Evolutionary conservation across 2,113 vertebrate genomes (phyloP), one percentile per base, ranked within the genome.

Genomic region (Tachuris rubrigastra): DNA sequence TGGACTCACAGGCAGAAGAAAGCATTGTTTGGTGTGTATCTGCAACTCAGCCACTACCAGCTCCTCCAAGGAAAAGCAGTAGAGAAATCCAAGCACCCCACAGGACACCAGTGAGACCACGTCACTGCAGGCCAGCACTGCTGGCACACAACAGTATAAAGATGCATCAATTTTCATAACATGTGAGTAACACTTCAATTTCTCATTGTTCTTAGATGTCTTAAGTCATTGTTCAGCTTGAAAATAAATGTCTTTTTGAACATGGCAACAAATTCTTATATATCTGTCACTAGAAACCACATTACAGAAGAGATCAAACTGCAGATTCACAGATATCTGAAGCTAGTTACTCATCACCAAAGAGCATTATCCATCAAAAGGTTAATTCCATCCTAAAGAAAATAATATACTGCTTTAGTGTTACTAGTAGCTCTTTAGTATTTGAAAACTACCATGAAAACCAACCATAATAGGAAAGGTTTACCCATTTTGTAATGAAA

Each of bases 181-280:
- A 30, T 0, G 0, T 1, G 0, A 58, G 21, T 8, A 78, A 52
- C 21, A 59, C 50, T 89, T 72, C 17, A 17, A 16, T 58, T 33
- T 66, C 56, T 59, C n/a, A 5, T 23, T n/a, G 55, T 49, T 60
- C 68, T 58, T 20, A 41, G 5, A 68, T 20, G 14, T 24, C 60
- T 91, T 81, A 50, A 83, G 65, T 44, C 28, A 82, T 8, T 49
- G 53, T 25, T 23, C 63, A 71, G 22, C 14, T 78, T 84, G 35
- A 41, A 88, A 88, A 71, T 4, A 81, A 74, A 56, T 10, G 33
- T 7, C 8, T 83, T 74, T 75, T 33, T 55, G 5, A 55, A 50
- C 17, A 22, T 8, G 35, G 12, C 58, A 93, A 76, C 14, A 59
- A 78, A 49, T 52, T 58, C 35, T 60, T 58, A 44, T 21, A 69